Evolutionary conservation across 2,888 invertebrate genomes (phyloP), one percentile per base, ranked within the genome.

Genomic region (Nycteola revayana): DNA sequence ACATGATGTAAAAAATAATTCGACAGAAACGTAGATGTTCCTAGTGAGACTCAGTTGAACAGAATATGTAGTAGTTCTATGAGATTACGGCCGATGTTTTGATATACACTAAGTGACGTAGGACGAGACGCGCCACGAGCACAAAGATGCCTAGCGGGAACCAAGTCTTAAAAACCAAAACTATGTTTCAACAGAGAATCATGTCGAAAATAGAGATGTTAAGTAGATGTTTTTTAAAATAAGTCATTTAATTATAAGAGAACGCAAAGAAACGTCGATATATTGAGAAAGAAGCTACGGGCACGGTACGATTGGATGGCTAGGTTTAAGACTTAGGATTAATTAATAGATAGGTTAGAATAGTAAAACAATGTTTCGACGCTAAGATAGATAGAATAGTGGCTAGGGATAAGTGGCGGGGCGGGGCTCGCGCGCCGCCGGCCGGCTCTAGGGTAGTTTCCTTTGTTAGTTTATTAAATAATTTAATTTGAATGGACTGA

Each of bases 401-500:
- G 66, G 66, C 71, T 85, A 85, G 86, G 67, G 45, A 69, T 79
- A 80, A 80, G 21, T 3, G 4, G 62, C 38, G 43, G 58, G 36
- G 59, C 49, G 72, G 63, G 50, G 71, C 58, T 70, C 49, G 78
- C 60, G 73, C 60, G 68, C 59, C 49, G 43, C 56, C 51, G 58
- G 69, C 57, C 68, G 72, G 65, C 78, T 77, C 75, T 85, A 85
- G 82, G 75, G 73, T 87, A 87, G 82, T 79, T 81, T 86, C 81
- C 79, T 85, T 81, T 83, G 75, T 87, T 88, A 87, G 84, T 88
- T 86, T 87, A 85, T 83, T 83, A 77, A 79, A 83, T 85, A 86
- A 84, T 88, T 86, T 88, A 85, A 84, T 87, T 88, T 86, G 79
- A 82, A 84, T 75, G 83, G 87, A 86, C 83, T 84, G 85, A 84